Evolutionary conservation across 2,888 invertebrate genomes (phyloP).

Genomic region (Polymixis flavicincta): DNA sequence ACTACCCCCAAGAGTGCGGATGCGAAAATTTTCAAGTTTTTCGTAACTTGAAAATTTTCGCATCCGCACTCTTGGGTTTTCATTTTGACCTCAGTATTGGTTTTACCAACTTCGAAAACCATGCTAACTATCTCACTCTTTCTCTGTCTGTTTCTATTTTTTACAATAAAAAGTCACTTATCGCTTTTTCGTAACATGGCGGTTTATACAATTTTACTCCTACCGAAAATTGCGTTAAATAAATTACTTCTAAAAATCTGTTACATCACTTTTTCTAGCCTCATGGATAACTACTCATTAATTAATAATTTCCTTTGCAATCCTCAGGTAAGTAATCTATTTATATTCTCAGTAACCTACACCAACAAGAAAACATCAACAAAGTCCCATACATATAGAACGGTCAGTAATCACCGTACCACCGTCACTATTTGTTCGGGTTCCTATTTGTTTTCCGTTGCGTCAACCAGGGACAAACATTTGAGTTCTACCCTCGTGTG

Average conservation of each 20-base stretch:
- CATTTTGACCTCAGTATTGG: no score
- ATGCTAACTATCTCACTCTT: no score
- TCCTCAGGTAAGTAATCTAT: not conserved
- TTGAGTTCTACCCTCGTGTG: slow-evolving; percentile 48
- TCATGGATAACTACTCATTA: not conserved
- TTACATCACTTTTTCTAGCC: not conserved
- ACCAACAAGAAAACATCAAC: slow-evolving; percentile 25
- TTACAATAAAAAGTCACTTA: no score
- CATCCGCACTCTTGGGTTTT: no score
- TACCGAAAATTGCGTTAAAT: no score
- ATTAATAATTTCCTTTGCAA: not conserved
- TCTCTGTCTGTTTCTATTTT: no score
- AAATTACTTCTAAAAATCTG: not conserved
- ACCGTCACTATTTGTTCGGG: slow-evolving; percentile 48
- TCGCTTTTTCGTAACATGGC: no score
- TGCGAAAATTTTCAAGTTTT: no score
- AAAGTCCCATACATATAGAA: slow-evolving; percentile 9
- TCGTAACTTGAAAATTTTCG: no score
- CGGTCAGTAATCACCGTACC: slow-evolving; percentile 47
- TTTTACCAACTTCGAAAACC: no score
- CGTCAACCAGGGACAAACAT: slow-evolving; percentile 47
- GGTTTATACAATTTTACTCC: no score
- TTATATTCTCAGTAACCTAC: slow-evolving; percentile 1
- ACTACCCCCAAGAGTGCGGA: no score
- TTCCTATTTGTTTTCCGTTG: slow-evolving; percentile 44